Conservation (phyloP, 2,113 vertebrate genomes). For the Urocitellus parryii region DNA sequence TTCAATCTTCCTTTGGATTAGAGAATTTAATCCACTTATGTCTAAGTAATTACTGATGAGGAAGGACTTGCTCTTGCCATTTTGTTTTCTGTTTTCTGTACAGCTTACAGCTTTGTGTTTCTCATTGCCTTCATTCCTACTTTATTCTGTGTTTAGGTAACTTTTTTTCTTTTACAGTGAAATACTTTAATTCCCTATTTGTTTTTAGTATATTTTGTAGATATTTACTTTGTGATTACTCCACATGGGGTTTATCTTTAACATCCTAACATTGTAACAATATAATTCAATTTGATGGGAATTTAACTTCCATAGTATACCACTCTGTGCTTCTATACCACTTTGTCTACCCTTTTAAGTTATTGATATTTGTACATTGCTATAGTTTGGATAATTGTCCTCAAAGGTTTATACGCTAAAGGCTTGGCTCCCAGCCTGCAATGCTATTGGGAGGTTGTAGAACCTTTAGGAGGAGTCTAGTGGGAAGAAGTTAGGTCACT, state of each 20-base stretch:
- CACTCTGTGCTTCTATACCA: not conserved
- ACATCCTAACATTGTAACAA: not conserved
- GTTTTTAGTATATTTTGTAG: not conserved
- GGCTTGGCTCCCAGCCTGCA: no score
- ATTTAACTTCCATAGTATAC: not conserved
- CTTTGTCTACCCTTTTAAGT: not conserved
- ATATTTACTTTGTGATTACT: not conserved
- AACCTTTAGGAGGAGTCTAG: no score
- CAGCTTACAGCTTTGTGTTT: not conserved
- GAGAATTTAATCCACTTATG: not conserved
- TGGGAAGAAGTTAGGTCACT: no score
- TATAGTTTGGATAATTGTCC: no score
- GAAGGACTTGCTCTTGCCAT: not conserved
- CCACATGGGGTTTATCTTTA: not conserved
- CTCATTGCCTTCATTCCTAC: not conserved
- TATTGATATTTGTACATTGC: not conserved
- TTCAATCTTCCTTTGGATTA: not conserved
- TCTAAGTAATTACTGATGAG: not conserved
- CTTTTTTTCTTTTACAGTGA: not conserved
- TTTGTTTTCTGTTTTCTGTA: not conserved
- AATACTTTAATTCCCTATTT: not conserved
- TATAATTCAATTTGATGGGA: not conserved
- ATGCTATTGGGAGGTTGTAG: no score
- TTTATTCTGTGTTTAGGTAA: not conserved
- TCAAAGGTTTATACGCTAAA: no score